Percentiles rank a stretch among this genome's conserved stretches.
Conservation (phyloP, 2,797 vertebrate genomes). For the Macropus fuliginosus region DNA sequence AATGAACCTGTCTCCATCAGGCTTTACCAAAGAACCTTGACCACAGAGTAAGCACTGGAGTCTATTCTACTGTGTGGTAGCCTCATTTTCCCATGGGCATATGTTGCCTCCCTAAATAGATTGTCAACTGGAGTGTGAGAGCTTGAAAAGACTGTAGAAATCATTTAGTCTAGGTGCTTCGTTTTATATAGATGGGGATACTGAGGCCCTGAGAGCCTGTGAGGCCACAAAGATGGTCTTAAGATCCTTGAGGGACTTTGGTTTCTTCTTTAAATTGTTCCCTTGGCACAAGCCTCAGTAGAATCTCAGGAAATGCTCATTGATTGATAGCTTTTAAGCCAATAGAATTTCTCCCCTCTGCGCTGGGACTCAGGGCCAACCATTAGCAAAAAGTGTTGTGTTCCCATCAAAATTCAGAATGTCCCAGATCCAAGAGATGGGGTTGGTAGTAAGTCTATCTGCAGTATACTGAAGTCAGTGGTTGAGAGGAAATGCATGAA, state of each 20-base stretch:
- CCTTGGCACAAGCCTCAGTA: neutral
- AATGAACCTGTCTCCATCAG: neutral
- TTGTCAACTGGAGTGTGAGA: neutral
- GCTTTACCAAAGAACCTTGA: neutral
- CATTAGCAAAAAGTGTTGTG: neutral
- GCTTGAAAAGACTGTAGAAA: neutral
- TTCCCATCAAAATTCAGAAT: neutral
- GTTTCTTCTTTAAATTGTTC: neutral
- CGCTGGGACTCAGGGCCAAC: neutral
- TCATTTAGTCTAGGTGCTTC: neutral
- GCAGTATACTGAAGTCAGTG: neutral
- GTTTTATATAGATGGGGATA: neutral
- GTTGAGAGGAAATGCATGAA: neutral
- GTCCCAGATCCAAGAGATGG: neutral
- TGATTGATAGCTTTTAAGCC: neutral
- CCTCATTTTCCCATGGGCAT: neutral
- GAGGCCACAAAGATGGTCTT: neutral
- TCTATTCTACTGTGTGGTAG: neutral
- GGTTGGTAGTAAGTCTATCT: neutral
- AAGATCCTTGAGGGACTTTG: neutral
- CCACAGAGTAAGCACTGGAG: neutral
- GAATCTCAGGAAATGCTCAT: neutral
- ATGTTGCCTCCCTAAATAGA: neutral
- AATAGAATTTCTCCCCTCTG: neutral
- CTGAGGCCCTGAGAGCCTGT: neutral